A percentile compares a stretch with the other conserved stretches of the same genome.
These are phyloP conservation scores for Catocala sponsa DNA, from an alignment of 2,888 invertebrate species.

Conservation along the genomic window DNA sequence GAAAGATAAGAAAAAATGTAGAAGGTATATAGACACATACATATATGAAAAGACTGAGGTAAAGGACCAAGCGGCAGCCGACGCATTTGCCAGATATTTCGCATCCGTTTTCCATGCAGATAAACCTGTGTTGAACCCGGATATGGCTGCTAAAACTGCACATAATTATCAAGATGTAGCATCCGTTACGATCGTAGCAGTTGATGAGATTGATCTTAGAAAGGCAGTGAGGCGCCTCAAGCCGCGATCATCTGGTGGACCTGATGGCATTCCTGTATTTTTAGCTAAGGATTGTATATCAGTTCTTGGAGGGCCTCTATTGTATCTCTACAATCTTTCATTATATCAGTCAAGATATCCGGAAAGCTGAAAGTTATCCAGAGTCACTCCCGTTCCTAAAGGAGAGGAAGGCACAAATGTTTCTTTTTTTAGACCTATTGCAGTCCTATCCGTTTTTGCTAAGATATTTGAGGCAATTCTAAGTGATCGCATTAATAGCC, in stretches of 20 bases:
- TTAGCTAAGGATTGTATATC: conserved; percentile 11
- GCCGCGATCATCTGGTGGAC: conserved; percentile 5
- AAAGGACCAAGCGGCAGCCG: conserved; percentile 9
- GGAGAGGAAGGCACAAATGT: too few species aligned
- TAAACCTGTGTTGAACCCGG: conserved; percentile 10
- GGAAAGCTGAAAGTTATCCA: too few species aligned
- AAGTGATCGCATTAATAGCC: too few species aligned
- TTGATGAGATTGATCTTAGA: conserved; percentile 7
- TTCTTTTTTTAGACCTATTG: too few species aligned
- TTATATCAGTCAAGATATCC: too few species aligned
- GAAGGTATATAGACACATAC: conserved; percentile 3
- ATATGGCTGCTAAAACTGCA: conserved; percentile 12
- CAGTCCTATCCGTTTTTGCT: too few species aligned
- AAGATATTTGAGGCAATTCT: too few species aligned
- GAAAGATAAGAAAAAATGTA: too few species aligned
- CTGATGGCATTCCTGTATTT: conserved; percentile 10
- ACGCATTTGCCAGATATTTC: conserved; percentile 25
- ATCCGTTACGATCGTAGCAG: conserved; percentile 3
- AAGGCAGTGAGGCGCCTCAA: conserved; percentile 9
- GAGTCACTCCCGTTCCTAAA: too few species aligned
- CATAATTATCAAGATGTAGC: conserved; percentile 8
- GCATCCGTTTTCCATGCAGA: conserved; percentile 11
- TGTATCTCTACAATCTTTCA: too few species aligned
- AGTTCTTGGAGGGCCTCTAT: neutral
- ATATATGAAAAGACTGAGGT: neutral